Evolutionary conservation across 2,113 vertebrate species (phyloP).

Genomic region (Malaclemys terrapin): DNA sequence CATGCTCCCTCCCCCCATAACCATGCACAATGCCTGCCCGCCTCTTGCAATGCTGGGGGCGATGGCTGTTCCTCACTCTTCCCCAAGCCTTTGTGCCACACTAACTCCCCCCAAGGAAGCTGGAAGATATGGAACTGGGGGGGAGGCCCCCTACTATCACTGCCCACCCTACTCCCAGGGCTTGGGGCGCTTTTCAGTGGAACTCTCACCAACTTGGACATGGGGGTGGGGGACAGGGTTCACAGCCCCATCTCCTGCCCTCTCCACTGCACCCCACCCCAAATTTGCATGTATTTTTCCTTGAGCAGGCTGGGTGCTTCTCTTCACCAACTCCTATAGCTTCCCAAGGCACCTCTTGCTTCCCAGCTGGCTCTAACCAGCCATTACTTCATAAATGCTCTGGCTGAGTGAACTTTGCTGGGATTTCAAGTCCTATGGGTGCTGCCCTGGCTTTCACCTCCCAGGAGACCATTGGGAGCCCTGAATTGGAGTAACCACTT

Average conservation of each 20-base stretch:
- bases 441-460: neutral
- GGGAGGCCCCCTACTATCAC: neutral
- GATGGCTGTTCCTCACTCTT: neutral
- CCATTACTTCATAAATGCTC: neutral
- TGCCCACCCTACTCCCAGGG: fast-evolving
- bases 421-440: neutral
- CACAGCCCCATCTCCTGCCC: neutral
- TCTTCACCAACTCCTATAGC: neutral
- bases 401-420: neutral
- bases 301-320: neutral
- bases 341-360: neutral
- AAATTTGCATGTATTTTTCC: neutral
- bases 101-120: neutral
- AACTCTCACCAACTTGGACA: fast-evolving
- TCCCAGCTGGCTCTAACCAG: neutral
- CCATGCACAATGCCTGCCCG: too few species aligned
- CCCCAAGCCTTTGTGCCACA: neutral
- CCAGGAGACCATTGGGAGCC: neutral
- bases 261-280: too few species aligned
- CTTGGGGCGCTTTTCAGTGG: neutral
- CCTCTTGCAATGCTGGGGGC: neutral
- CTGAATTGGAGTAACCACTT: neutral
- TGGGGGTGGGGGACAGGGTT: neutral
- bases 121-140: neutral
- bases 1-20: neutral